These are phyloP conservation scores for Ellobius talpinus DNA, from an alignment of 2,113 vertebrate genomes.

Conservation along the genomic window DNA sequence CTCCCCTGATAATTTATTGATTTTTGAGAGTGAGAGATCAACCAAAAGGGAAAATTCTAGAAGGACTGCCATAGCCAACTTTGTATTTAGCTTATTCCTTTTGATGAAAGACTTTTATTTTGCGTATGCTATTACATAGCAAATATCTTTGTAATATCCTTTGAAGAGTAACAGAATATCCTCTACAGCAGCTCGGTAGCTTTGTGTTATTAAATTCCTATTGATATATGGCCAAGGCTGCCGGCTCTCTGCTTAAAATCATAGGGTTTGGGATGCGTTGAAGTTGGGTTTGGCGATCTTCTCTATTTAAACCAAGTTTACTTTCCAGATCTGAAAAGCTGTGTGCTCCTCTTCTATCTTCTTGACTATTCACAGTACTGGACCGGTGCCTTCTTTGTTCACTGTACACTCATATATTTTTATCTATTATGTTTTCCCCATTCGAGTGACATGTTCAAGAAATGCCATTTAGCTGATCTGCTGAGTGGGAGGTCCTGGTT, in stretches of 20 bases:
- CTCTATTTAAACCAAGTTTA: constrained; percentile 66
- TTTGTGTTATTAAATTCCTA: constrained; percentile 48
- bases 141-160: not conserved
- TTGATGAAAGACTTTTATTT: constrained; percentile 40
- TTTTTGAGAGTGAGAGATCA: constrained; percentile 49
- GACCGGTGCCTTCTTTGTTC: constrained; percentile 66
- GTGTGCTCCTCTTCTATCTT: constrained; percentile 61
- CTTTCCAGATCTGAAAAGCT: constrained; percentile 56
- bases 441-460: constrained; percentile 64
- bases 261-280: constrained; percentile 43
- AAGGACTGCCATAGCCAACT: constrained; percentile 2
- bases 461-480: constrained; percentile 41
- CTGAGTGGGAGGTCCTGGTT: constrained; percentile 25
- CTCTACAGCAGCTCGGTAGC: not conserved
- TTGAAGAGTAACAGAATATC: not conserved
- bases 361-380: constrained; percentile 69
- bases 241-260: constrained; percentile 61
- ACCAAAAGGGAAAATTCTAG: constrained; percentile 3
- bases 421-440: constrained; percentile 65
- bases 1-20: constrained; percentile 54
- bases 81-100: constrained; percentile 59
- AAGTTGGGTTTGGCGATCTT: constrained; percentile 59
- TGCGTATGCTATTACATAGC: not conserved
- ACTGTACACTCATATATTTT: constrained; percentile 66
- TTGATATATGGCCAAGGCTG: constrained; percentile 47